Base-by-base conservation (phyloP, 92 coral and sea anemone genomes). In the Zoanthus sansibaricus region DNA sequence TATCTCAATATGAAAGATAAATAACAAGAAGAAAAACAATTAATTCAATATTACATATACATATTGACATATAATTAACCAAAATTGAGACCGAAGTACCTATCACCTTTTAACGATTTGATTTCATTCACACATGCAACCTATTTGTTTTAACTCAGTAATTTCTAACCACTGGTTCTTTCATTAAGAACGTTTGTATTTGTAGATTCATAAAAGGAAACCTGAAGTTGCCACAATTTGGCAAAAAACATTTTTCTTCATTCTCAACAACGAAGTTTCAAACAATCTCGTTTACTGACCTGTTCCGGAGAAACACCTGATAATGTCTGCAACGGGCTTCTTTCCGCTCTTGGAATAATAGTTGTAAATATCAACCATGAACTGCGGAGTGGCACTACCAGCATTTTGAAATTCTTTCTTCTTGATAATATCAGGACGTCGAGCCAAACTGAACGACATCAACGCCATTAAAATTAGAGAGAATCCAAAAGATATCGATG, bases 301-400 rank as follows among this genome's bases (percentile, higher is more conserved):
- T 80, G 74, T 80, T 67, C 85, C 85, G 1, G 85, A 21, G 13
- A 80, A 80, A 80, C 85, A 80, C 49, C 85, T 64, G 62, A 80
- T 80, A 44, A 80, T 80, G 59, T 80, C 85, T 33, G 85, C 85
- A 17, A 80, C 75, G 3, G 85, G 85, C 30, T 13, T 64, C 85
- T 66, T 80, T 18, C 85, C 44, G 59, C 74, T 80, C 62, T 66
- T 80, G 25, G 85, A 80, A 46, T 80, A 80, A 25, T 80, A 80
- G 85, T 80, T 80, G 32, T 66, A 80, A 52, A 80, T 80, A 66
- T 80, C 85, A 11, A 80, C 74, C 85, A 80, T 80, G 52, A 80
- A 80, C 46, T 80, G 85, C 61, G 85, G 85, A 42, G 85, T 47
- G 9, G 74, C 18, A n/a, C 48, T 64, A 71, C 13, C 30, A 58